Conservation (phyloP, 92 coral and sea anemone species). For the Virgularia gustaviana region DNA sequence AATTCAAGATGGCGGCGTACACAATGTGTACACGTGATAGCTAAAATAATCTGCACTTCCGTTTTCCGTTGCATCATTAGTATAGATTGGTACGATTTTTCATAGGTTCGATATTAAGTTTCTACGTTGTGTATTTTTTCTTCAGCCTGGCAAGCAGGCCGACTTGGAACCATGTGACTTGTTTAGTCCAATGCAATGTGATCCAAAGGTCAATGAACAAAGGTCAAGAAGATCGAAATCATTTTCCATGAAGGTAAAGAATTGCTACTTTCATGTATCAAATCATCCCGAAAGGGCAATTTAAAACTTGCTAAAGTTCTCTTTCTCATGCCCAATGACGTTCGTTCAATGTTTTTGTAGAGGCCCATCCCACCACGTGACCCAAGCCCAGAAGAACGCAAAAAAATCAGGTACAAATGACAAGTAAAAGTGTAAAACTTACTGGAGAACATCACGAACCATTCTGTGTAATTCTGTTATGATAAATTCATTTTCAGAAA, state of each 20-base stretch:
- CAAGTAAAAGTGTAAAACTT: background rate
- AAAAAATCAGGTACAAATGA: slow-evolving; percentile 65
- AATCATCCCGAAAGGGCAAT: too few species aligned
- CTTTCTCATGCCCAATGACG: background rate
- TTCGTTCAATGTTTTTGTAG: slow-evolving; percentile 31
- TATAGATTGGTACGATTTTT: too few species aligned
- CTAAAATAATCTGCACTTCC: background rate
- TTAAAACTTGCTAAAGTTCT: background rate
- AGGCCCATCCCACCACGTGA: slow-evolving; percentile 95
- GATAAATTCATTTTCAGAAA: background rate
- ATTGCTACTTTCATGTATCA: background rate
- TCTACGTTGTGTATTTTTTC: background rate
- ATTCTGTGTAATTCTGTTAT: too few species aligned
- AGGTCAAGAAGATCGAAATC: slow-evolving; percentile 84
- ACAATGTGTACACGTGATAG: background rate
- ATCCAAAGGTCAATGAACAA: slow-evolving; percentile 24
- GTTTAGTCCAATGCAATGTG: slow-evolving; percentile 60
- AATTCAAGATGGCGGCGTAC: too few species aligned
- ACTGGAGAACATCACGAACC: background rate
- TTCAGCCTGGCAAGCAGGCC: slow-evolving; percentile 14
- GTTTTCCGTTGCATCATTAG: too few species aligned
- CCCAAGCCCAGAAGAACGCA: slow-evolving; percentile 84
- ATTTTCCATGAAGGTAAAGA: slow-evolving; percentile 80
- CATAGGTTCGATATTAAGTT: too few species aligned
- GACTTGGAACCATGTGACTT: slow-evolving; percentile 70